Base-by-base conservation (phyloP, 1,140 invertebrate genomes). In the Cylas formicarius region DNA sequence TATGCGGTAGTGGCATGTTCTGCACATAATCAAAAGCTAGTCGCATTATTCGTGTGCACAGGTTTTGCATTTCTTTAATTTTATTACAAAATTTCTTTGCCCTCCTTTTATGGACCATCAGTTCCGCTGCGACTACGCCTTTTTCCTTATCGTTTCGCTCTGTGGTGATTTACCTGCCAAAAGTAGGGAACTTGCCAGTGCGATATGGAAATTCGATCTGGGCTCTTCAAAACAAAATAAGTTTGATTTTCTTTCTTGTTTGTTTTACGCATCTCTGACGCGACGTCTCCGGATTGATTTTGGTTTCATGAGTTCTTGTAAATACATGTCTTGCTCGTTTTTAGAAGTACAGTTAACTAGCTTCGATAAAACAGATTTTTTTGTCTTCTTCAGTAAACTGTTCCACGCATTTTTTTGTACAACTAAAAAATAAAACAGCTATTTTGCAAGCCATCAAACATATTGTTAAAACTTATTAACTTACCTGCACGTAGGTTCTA, bases 21-120 rank as follows among this genome's bases (percentile, higher is more conserved):
- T 60, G 52, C 60, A 62, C 62, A 42, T 41, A 65, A 55, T 63
- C 62, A 37, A 65, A 57, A 36, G 39, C 39, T 21, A 62, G 41
- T 16, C 40, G 46, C 24, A 52, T 26, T 7, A 35, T 11, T 51
- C 24, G 18, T 48, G 49, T n/a, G 41, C 44, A 51, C 33, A 42
- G 48, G 39, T 35, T 38, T 26, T 28, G 18, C 43, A 44, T 44
- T n/a, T n/a, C n/a, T n/a, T n/a, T n/a, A n/a, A n/a, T n/a, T n/a
- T n/a, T n/a, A n/a, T n/a, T n/a, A n/a, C 39, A 56, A 49, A 58
- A 60, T 32, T 53, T 58, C 53, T 50, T 49, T 43, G 55, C 47
- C 52, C 52, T 42, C 44, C 19, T 42, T 48, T 57, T 53, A 42
- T 35, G 33, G 10, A 28, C 11, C n/a, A 35, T 35, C n/a, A n/a